Conservation (phyloP, 2,888 invertebrate genomes). For the Clunio marinus region DNA sequence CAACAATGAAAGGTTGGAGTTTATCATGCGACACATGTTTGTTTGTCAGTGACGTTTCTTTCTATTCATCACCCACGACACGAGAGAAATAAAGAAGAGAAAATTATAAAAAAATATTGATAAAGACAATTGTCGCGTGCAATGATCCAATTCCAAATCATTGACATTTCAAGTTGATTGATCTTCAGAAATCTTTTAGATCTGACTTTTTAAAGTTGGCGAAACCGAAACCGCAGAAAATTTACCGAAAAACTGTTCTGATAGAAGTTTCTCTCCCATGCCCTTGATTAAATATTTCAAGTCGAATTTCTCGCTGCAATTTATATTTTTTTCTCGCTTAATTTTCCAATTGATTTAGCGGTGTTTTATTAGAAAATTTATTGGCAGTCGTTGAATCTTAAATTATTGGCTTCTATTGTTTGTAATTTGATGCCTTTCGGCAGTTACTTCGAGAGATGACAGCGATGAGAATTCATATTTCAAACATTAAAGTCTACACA, state of each 20-base stretch:
- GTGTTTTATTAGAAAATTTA: slow-evolving; percentile 26
- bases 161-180: slow-evolving; percentile 21
- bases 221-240: slow-evolving; percentile 12
- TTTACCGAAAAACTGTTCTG: not conserved
- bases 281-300: not conserved
- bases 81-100: not conserved
- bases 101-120: slow-evolving; percentile 4
- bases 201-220: not conserved
- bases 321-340: slow-evolving; percentile 12
- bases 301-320: not conserved
- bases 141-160: slow-evolving; percentile 28
- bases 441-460: not conserved
- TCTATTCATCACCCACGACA: too few relatives aligned
- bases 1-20: not conserved
- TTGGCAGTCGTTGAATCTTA: slow-evolving; percentile 7
- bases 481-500: not conserved
- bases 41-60: not conserved
- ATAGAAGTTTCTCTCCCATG: slow-evolving; percentile 13
- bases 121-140: slow-evolving; percentile 5
- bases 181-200: slow-evolving; percentile 4
- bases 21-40: slow-evolving; percentile 29
- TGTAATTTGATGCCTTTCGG: not conserved
- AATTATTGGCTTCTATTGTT: slow-evolving; percentile 25
- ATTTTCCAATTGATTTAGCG: slow-evolving; percentile 20
- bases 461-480: not conserved